A percentile compares a stretch with the other conserved stretches of the same genome.
Conservation (phyloP, 2,888 invertebrate species). For the Marronus borbonicus region DNA sequence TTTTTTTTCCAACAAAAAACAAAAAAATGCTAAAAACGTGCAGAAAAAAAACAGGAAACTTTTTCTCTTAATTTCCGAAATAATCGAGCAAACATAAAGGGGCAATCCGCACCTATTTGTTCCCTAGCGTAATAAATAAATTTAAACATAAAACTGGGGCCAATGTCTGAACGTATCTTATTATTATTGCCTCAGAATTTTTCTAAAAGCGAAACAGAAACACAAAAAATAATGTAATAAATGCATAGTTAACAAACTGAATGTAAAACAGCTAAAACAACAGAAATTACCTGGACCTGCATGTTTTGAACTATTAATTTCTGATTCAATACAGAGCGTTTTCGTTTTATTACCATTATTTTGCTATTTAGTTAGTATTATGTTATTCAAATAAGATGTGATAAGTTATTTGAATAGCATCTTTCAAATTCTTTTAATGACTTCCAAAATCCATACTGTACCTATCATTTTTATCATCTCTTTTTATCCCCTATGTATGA, state of each 20-base stretch:
- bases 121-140: conserved; percentile 45
- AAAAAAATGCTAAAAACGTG: not conserved
- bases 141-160: conserved; percentile 63
- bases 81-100: not conserved
- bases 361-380: not conserved
- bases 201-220: conserved; percentile 39
- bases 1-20: conserved; percentile 48
- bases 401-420: conserved; percentile 27
- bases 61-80: not conserved
- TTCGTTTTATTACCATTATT: not conserved
- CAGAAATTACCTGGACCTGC: conserved; percentile 47
- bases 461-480: not conserved
- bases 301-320: conserved; percentile 46
- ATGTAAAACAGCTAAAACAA: conserved; percentile 5
- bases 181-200: conserved; percentile 65
- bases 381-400: conserved; percentile 24
- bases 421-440: not conserved
- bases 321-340: not conserved
- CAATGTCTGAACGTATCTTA: conserved; percentile 68
- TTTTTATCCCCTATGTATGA: not conserved
- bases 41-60: conserved; percentile 13
- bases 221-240: conserved; percentile 21
- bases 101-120: conserved; percentile 18
- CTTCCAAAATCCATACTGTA: not conserved
- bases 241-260: not conserved